Evolutionary conservation across 2,797 vertebrate genomes (phyloP).

Genomic region (Euthynnus affinis): DNA sequence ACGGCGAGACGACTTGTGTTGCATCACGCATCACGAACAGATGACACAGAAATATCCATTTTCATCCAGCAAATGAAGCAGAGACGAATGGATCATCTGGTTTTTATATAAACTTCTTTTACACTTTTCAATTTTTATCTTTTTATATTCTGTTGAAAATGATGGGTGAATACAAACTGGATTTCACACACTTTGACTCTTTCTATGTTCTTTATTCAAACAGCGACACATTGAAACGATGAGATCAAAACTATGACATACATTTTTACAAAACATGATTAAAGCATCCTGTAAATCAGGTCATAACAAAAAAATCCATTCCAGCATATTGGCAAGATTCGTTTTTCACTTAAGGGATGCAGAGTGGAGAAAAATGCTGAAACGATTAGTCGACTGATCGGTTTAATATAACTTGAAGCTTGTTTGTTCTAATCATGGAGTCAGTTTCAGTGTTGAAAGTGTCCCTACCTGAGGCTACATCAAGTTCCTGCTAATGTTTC

Average conservation of each 20-base stretch:
- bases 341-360: neutral
- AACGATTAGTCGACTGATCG: neutral
- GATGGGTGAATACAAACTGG: neutral
- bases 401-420: too few species aligned
- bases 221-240: neutral
- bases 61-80: neutral
- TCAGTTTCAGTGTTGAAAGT: too few species aligned
- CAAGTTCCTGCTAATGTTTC: neutral
- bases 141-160: neutral
- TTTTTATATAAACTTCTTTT: neutral
- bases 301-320: too few species aligned
- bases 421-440: too few species aligned
- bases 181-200: neutral
- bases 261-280: neutral
- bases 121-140: neutral
- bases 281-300: neutral
- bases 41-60: too few species aligned
- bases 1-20: neutral
- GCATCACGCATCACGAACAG: neutral
- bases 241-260: neutral
- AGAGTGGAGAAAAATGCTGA: neutral
- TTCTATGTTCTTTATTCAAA: slow-evolving; percentile 7
- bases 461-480: too few species aligned
- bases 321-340: too few species aligned
- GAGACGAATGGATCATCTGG: neutral